Evolutionary conservation across 2,888 invertebrate genomes (phyloP).

Genomic region (Limenitis camilla): DNA sequence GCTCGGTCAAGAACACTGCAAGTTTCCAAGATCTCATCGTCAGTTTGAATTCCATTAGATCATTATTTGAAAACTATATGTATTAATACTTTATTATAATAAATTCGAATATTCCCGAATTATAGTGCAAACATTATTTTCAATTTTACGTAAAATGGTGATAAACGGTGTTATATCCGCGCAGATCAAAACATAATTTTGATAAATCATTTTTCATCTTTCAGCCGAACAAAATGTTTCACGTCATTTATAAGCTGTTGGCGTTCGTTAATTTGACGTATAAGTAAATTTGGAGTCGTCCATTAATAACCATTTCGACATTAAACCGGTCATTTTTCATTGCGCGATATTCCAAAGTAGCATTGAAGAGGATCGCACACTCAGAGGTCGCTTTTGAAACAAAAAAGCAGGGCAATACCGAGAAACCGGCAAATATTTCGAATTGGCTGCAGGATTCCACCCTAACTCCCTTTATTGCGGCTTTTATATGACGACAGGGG

Average conservation of each 20-base stretch:
- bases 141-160: constrained; percentile 4
- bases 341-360: constrained; percentile 46
- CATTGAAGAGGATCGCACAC: constrained; percentile 48
- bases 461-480: constrained; percentile 40
- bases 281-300: constrained; percentile 55
- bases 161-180: constrained; percentile 14
- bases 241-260: constrained; percentile 23
- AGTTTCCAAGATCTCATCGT: constrained; percentile 16
- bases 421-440: constrained; percentile 29
- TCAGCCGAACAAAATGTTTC: constrained; percentile 21
- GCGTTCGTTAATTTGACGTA: constrained; percentile 49
- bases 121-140: not conserved
- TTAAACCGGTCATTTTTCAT: constrained; percentile 67
- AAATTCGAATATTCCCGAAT: not conserved
- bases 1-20: constrained; percentile 22
- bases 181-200: constrained; percentile 20
- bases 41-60: constrained; percentile 19
- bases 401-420: constrained; percentile 49
- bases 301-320: constrained; percentile 70
- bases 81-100: constrained; percentile 1
- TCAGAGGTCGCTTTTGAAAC: constrained; percentile 51
- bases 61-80: constrained; percentile 4
- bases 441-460: constrained; percentile 27
- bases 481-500: constrained; percentile 38
- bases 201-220: constrained; percentile 24